Base-by-base conservation (phyloP, 2,113 vertebrate genomes). In the Corvus cornix region DNA sequence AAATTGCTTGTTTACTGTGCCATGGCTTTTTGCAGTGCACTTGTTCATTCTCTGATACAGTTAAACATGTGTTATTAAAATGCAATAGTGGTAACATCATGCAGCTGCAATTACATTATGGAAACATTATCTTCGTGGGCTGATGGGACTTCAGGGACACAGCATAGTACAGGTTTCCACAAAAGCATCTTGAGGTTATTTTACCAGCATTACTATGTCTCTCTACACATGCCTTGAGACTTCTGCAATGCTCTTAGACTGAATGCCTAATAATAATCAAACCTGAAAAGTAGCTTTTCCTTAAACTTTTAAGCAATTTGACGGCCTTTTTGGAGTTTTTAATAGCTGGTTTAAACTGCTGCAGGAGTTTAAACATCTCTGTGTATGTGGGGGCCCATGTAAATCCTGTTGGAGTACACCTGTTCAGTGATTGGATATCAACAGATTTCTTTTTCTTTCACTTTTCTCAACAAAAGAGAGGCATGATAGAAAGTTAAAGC, bases 51-150 rank as follows among this genome's bases (percentile, higher is more conserved):
- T 51, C 62, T 86, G 31, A 43, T 27, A 23, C 52, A 33, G 69
- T 91, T 83, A 76, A 93, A 89, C 51, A 39, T 3, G 17, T 78
- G 37, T 63, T 66, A 73, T 94, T 90, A 83, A 92, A 88, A 76
- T 58, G 85, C 72, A 77, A 3, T 73, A 77, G 74, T 51, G 46
- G 41, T 27, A 90, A 77, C 48, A 55, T 62, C 63, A 52, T 15
- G 28, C 43, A 77, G 43, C 53, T 92, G 75, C 84, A 85, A 89
- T 93, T 91, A 75, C 79, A 68, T 90, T 91, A 87, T 60, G 69
- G 93, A 80, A 94, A 84, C 73, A 66, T 96, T 83, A 53, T 87
- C 77, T 56, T 48, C 56, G 18, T 64, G 35, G 44, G 53, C 60
- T 77, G 63, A 96, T 68, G 58, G 73, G 44, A 27, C 88, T 76